Percentiles rank a stretch among this genome's conserved stretches.
Evolutionary conservation across 1,140 invertebrate species (phyloP).

Genomic region (Chlorops oryzae): DNA sequence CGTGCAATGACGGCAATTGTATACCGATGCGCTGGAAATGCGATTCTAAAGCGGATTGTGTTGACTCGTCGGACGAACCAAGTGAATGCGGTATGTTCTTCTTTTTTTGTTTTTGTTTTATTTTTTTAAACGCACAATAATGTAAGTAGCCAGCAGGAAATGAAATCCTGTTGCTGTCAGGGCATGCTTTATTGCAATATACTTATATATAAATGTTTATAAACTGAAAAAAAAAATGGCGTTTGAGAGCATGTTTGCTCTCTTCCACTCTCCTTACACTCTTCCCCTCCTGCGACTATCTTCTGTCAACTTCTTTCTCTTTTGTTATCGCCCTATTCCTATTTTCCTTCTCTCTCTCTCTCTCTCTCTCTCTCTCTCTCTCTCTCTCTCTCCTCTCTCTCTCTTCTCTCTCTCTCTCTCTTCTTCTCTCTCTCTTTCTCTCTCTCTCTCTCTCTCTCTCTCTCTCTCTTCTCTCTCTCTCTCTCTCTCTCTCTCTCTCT

Average conservation of each 20-base stretch:
- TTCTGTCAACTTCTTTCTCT: not conserved
- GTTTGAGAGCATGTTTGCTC: not conserved
- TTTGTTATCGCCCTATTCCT: too few relatives aligned
- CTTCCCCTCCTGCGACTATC: not conserved
- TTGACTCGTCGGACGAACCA: conserved; percentile 62
- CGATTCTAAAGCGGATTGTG: conserved; percentile 59
- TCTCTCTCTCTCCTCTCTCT: not conserved
- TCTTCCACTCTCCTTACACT: not conserved
- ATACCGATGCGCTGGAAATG: conserved; percentile 60
- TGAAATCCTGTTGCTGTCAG: too few relatives aligned
- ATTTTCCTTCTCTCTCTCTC: not conserved
- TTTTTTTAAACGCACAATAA: too few relatives aligned
- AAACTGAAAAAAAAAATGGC: not conserved
- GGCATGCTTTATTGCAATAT: too few relatives aligned
- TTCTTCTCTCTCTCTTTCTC: not conserved
- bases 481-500: not conserved
- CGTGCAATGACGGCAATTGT: conserved; percentile 58
- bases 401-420: not conserved
- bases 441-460: not conserved
- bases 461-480: not conserved
- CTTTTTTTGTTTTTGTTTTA: too few relatives aligned
- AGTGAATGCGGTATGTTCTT: conserved; percentile 53
- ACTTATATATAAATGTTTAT: too few relatives aligned
- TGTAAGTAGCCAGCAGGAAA: too few relatives aligned
- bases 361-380: not conserved